A percentile compares a stretch with the other conserved stretches of the same genome.
Evolutionary conservation across 2,888 invertebrate species (phyloP).

Genomic region (Galeruca laticollis): DNA sequence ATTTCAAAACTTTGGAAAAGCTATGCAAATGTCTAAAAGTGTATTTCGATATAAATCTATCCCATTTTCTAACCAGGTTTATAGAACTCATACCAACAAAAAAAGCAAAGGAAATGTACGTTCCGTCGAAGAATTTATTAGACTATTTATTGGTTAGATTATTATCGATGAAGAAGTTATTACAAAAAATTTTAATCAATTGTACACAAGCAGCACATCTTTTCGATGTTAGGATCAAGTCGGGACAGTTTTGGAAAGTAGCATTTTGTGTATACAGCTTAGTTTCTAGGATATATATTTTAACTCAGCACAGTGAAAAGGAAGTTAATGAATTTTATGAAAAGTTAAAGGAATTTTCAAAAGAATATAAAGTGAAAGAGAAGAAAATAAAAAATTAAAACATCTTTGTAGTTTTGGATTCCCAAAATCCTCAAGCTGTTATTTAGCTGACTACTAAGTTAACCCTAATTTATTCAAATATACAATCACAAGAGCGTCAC

Average conservation of each 20-base stretch:
- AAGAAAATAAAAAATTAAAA: neutral
- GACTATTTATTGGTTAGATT: conserved; percentile 66
- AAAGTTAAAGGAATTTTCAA: conserved; percentile 60
- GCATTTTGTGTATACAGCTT: conserved; percentile 63
- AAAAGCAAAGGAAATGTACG: conserved; percentile 48
- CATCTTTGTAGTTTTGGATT: neutral
- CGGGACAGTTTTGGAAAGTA: conserved; percentile 68
- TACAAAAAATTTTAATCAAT: conserved; percentile 63
- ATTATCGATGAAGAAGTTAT: conserved; percentile 67
- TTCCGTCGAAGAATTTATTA: conserved; percentile 68
- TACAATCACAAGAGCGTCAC: too few species aligned
- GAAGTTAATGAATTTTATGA: conserved; percentile 65
- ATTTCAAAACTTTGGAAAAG: conserved; percentile 68
- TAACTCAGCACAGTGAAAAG: conserved; percentile 62
- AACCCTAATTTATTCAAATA: too few species aligned
- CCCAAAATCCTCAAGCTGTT: too few species aligned
- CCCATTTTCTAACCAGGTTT: conserved; percentile 55
- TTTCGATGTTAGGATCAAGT: conserved; percentile 61
- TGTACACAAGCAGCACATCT: conserved; percentile 61
- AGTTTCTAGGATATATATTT: conserved; percentile 66
- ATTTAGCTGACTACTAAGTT: too few species aligned
- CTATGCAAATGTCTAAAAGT: conserved; percentile 65
- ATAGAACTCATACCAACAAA: conserved; percentile 47
- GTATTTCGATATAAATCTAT: conserved; percentile 63
- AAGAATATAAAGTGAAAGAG: conserved; percentile 27